These are phyloP conservation scores for Cinclus mexicanus DNA, from an alignment of 2,113 vertebrate genomes.

Conservation along the genomic window DNA sequence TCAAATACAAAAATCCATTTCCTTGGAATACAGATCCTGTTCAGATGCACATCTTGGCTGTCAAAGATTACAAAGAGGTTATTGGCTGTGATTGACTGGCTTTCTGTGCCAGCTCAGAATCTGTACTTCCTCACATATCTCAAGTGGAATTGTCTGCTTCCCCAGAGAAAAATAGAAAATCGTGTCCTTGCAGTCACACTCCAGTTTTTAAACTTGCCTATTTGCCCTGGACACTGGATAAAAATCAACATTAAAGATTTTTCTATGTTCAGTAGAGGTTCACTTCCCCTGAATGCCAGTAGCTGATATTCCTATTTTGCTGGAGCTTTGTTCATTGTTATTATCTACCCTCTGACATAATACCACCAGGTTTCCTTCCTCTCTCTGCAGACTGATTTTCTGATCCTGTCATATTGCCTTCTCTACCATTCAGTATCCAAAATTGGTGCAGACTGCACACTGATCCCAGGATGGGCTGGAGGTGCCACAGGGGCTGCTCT, in stretches of 20 bases:
- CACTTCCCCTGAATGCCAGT: not conserved
- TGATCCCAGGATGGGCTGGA: not conserved
- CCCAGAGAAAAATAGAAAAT: not conserved
- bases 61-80: not conserved
- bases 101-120: not conserved
- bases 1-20: not conserved
- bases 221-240: not conserved
- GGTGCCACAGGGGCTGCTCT: too few relatives aligned
- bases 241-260: not conserved
- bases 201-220: not conserved
- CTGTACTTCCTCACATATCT: not conserved
- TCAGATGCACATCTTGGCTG: not conserved
- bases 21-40: not conserved
- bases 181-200: not conserved
- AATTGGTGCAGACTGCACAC: rapidly evolving
- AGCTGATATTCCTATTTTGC: not conserved
- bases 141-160: not conserved
- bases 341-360: not conserved
- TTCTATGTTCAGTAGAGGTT: not conserved
- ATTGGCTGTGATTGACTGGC: not conserved
- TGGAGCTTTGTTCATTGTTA: not conserved
- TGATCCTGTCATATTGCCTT: not conserved
- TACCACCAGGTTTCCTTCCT: not conserved
- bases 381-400: not conserved
- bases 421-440: not conserved